phyloP scores from a whole-genome alignment of 1,140 invertebrate genomes.

The Zaprionus inermis region DNA sequence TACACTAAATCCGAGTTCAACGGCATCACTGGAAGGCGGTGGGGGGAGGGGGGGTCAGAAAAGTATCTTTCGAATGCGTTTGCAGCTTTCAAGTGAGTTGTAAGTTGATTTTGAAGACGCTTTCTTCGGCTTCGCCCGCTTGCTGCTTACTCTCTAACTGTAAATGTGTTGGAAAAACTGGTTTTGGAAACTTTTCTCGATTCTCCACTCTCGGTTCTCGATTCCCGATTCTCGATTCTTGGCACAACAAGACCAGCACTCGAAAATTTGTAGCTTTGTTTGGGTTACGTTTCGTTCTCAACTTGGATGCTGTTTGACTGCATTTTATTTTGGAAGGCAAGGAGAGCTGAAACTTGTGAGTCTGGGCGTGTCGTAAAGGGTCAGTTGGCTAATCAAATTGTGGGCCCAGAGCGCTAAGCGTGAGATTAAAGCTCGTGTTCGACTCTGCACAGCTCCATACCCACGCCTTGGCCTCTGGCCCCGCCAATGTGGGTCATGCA shows the following conservation, averaged over 20 bases:
- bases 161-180: constrained; percentile 64
- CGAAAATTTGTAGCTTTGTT: constrained; percentile 55
- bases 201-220: constrained; percentile 1
- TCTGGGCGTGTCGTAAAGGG: constrained; percentile 35
- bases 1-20: constrained; percentile 29
- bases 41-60: neutral
- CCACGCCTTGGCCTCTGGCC: constrained; percentile 1
- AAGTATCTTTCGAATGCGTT: constrained; percentile 42
- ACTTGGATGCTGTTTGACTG: constrained; percentile 67
- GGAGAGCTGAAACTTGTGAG: neutral
- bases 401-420: constrained; percentile 35
- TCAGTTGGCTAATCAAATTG: constrained; percentile 65
- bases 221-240: neutral
- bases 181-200: constrained; percentile 47
- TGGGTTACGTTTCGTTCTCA: constrained; percentile 36
- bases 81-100: constrained; percentile 36
- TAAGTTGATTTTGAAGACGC: constrained; percentile 31
- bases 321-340: constrained; percentile 46
- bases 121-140: constrained; percentile 28
- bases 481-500: constrained; percentile 59
- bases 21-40: neutral
- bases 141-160: constrained; percentile 45
- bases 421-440: constrained; percentile 26
- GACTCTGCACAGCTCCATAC: constrained; percentile 15
- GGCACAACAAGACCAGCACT: constrained; percentile 50